Evolutionary conservation across 2,797 vertebrate species (phyloP).

Genomic region (Phaenicophaeus curvirostris): DNA sequence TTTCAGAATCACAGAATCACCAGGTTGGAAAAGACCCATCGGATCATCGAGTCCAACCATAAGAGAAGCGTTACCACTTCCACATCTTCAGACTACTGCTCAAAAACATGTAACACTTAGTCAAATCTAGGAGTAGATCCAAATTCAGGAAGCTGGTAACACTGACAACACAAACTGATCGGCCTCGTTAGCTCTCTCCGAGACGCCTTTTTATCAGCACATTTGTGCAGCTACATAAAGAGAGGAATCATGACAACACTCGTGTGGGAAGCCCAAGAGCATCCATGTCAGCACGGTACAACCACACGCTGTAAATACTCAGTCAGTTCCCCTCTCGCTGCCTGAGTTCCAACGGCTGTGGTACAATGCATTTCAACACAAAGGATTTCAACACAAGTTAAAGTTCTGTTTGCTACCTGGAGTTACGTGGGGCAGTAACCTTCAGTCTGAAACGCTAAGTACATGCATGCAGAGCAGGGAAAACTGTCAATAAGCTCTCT

Average conservation of each 20-base stretch:
- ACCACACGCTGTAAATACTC: neutral
- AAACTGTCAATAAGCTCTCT: neutral
- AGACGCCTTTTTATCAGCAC: neutral
- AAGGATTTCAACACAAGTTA: neutral
- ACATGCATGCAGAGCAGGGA: accelerated
- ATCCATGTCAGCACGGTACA: neutral
- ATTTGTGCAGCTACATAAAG: neutral
- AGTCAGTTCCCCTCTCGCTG: neutral
- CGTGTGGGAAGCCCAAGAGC: neutral
- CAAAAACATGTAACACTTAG: neutral
- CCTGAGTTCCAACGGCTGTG: accelerated
- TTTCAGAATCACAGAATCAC: too few relatives aligned
- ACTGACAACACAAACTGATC: neutral
- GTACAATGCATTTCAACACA: neutral
- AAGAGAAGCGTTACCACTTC: neutral
- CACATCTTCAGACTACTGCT: neutral
- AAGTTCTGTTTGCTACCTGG: neutral
- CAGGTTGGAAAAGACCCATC: too few relatives aligned
- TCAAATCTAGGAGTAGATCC: neutral
- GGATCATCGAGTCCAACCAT: too few relatives aligned
- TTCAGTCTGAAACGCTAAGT: neutral
- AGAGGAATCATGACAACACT: neutral
- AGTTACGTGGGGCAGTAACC: neutral
- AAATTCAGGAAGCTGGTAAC: neutral
- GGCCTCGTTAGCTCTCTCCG: neutral